Conservation (phyloP, 2,888 invertebrate species). For the Antheraea yamamai region DNA sequence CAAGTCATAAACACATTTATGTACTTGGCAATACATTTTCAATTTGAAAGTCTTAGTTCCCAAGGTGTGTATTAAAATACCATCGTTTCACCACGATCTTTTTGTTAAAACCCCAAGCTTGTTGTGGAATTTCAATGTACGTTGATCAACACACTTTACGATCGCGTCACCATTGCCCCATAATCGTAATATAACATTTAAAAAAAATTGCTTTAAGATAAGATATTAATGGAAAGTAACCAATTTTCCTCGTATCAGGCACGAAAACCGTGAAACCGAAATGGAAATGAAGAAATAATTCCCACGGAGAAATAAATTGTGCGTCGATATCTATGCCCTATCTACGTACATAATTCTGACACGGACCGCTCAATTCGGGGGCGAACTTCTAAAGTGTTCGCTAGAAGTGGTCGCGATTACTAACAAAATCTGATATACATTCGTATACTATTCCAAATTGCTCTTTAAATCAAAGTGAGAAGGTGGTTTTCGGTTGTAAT, state of each 20-base stretch:
- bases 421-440: conserved; percentile 45
- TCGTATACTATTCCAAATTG: conserved; percentile 41
- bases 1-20: too few species aligned
- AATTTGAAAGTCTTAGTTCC: too few species aligned
- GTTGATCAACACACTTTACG: too few species aligned
- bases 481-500: conserved; percentile 46
- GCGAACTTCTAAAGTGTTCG: conserved; percentile 76
- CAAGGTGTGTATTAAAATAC: too few species aligned
- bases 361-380: conserved; percentile 79
- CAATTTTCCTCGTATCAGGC: conserved; percentile 13
- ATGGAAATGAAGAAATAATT: conserved; percentile 70
- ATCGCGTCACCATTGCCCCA: too few species aligned
- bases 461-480: conserved; percentile 42
- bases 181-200: background rate
- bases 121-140: too few species aligned
- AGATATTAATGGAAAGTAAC: conserved; percentile 20
- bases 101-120: too few species aligned
- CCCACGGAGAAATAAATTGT: conserved; percentile 70
- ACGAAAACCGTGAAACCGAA: conserved; percentile 44
- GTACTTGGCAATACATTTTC: too few species aligned
- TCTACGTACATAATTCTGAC: conserved; percentile 64
- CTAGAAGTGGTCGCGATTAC: conserved; percentile 78
- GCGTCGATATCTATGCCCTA: conserved; percentile 61
- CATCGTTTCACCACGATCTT: too few species aligned
- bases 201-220: background rate